Evolutionary conservation across 2,113 vertebrate species (phyloP), one percentile per base, ranked within the genome.

Genomic region (Casuarius casuarius): DNA sequence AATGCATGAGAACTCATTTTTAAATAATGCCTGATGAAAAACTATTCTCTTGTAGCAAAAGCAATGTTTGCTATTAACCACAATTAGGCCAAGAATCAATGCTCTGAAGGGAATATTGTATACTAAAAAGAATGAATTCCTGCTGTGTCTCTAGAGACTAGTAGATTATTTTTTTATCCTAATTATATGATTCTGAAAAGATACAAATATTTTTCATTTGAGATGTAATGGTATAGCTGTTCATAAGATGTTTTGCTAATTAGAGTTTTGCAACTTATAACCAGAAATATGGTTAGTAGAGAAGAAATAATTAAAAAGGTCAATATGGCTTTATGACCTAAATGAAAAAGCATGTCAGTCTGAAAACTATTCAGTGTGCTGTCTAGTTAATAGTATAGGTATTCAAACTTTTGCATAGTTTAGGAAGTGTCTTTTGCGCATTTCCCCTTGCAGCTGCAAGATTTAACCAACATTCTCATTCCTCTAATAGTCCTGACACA

Each of bases 131-230:
- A 76, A n/a, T 87, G 81, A 89, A 67, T 94, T 94, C 71, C 44
- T 82, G 61, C 49, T 91, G 35, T 75, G 46, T 90, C 84, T 91
- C 77, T 74, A 74, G 56, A 42, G 35, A 85, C 84, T 93, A 72
- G 63, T 68, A 88, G 12, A 83, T 94, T 88, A 77, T 83, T 90
- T 79, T 91, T 77, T 58, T 46, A 22, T 79, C 67, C 65, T 95
- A 95, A 95, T 85, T 90, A 79, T 61, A 73, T 63, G 38, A 80
- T 59, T 80, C 56, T 87, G 56, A 94, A 96, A 84, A 96, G 87
- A 38, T 25, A 91, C 25, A 92, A 92, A 75, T 81, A 66, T 59
- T 96, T 94, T 77, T 59, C 26, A 51, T 67, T 84, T 74, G 10
- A 52, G 33, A 59, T n/a, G 33, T 58, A 81, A 82, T 84, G 8